Evolutionary conservation across 2,797 vertebrate genomes (phyloP), one percentile per base, ranked within the genome.

Genomic region (Poeciliopsis presidionis): DNA sequence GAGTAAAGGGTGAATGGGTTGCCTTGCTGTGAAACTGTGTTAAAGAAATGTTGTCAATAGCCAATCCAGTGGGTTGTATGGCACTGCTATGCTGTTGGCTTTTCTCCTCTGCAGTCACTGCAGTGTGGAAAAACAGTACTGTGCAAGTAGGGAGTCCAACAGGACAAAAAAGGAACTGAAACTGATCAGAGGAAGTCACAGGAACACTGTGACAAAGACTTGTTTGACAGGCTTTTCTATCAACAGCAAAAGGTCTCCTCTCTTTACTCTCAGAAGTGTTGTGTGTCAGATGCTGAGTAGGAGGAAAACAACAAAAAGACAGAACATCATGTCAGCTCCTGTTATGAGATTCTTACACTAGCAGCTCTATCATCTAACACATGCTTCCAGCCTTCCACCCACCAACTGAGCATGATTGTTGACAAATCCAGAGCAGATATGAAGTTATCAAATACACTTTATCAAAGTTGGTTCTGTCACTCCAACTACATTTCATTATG

Each of bases 61-160:
- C 94, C 93, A 96, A 90, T 91, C 96, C 96, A 36, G 96, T 97
- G 92, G 97, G 94, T 94, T 98, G 97, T 93, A 98, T 98, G 82
- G 98, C 97, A 90, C 97, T 97, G 86, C 96, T 95, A 87, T 98
- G 96, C 95, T 97, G 96, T 95, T 97, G 97, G 94, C 93, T 93
- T 93, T 95, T 94, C 90, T 96, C 96, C 93, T 96, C 96, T 93
- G 94, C 93, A 82, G 95, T 91, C 93, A 94, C 94, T 94, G 95
- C 94, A 95, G 94, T 96, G 95, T 95, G 95, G 93, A 96, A 96
- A 94, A 97, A 93, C 90, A 94, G 95, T 0, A 96, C 92, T 89
- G 96, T 90, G 86, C 96, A 95, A 94, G 96, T 96, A 92, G 95
- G 95, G 93, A 95, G 94, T 90, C 95, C 95, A 22, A 69, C 30